Evolutionary conservation across 1,140 invertebrate species (phyloP).

Genomic region (Lepidotrigona ventralis): DNA sequence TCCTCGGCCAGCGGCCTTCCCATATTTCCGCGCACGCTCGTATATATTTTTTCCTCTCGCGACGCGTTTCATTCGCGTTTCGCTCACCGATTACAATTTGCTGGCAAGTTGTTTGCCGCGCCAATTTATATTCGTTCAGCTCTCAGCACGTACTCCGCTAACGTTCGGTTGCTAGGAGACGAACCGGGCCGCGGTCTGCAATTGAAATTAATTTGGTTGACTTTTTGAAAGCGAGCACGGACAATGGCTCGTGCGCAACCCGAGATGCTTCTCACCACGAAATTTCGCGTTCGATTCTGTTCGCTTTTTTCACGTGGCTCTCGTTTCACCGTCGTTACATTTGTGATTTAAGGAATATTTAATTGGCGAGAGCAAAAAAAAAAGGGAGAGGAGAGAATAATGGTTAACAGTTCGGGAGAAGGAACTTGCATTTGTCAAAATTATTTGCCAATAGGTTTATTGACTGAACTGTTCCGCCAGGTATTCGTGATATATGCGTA

Average conservation of each 20-base stretch:
- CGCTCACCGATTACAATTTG: constrained; percentile 28
- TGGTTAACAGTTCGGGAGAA: not conserved
- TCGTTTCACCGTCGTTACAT: not conserved
- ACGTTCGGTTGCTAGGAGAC: constrained; percentile 38
- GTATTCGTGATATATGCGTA: not conserved
- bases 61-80: constrained; percentile 23
- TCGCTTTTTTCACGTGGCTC: not conserved
- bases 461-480: not conserved
- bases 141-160: not conserved
- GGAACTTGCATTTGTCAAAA: not conserved
- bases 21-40: not conserved
- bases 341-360: not conserved
- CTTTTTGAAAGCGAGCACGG: constrained; percentile 16
- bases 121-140: constrained; percentile 22
- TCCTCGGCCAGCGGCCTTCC: not conserved
- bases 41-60: constrained; percentile 4
- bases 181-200: constrained; percentile 19
- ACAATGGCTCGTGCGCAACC: not conserved
- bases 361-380: not conserved
- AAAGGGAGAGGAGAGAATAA: not conserved
- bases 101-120: constrained; percentile 22
- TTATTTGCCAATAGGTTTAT: not conserved
- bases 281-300: not conserved
- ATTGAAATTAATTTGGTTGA: constrained; percentile 43
- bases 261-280: not conserved